Base-by-base conservation (phyloP, 2,888 invertebrate species). In the Diogma glabrata region DNA sequence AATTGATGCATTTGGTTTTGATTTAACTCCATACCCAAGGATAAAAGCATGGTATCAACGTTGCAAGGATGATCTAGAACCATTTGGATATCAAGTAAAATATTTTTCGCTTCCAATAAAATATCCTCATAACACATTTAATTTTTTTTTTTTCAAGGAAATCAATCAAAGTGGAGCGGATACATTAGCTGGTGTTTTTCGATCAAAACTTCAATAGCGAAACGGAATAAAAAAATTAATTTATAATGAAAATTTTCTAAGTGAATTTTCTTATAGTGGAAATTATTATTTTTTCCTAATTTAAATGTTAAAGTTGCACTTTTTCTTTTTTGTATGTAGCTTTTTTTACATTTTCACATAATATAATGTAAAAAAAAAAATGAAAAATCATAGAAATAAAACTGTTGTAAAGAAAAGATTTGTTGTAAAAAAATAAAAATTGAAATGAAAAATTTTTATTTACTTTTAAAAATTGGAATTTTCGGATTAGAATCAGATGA, bases 1-100 rank as follows among this genome's bases (percentile, higher is more conserved):
- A 55, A 60, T 70, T 30, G 67, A 76, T 64, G 72, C 71, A 6
- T 70, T 73, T 38, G 71, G 66, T n/a, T 73, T 77, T 54, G 75
- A 79, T 52, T 60, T 78, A 33, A 62, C 65, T 3, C 69, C 74
- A 47, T 76, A 72, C 57, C 70, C 71, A 28, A 70, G 76, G 51
- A 60, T 79, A 7, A 64, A 66, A 3, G 73, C 74, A 16, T 87
- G 86, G 86, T 79, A 78, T 56, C 75, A 78, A 49, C 73, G 78
- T 54, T 79, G 79, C 57, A 83, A 81, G 66, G 75, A 75, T 16
- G 74, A 73, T 16, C 66, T 86, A 62, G 75, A 76, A 43, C 77
- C 78, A 2, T 80, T 74, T 56, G 86, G 81, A 1, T 87, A 84
- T 61, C 75, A 80, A 47, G 84, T 64, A 54, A 54, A 51, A 51